Base-by-base conservation (phyloP, 2,888 invertebrate genomes). In the Allygus modestus region DNA sequence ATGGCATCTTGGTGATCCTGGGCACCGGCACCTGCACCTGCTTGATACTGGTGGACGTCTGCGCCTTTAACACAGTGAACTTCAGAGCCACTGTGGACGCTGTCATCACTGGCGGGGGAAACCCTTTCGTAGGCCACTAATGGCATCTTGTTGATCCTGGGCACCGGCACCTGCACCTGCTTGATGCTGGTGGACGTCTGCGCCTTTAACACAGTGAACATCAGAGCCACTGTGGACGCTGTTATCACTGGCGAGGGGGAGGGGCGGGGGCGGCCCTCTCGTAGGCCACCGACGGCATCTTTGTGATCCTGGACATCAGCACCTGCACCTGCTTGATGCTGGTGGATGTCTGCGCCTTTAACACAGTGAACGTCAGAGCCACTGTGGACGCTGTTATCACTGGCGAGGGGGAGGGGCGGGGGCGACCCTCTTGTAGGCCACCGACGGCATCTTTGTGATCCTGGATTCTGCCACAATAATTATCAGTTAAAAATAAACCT, bases 131-230 rank as follows among this genome's bases (percentile, higher is more conserved):
- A 51, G 1, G 79, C 26, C n/a, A 58, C 20, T 1, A 51, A 26
- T 17, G 75, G 37, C 37, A 83, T 43, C 41, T 75, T 73, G 33
- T 31, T 33, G 20, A 54, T 20, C 17, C 75, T 33, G 4, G 73
- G 51, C 20, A 41, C 75, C 4, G 83, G 83, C 15, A 83, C 83
- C 28, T 83, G 75, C 9, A 83, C 83, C 37, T 83, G 83, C 41
- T 83, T 83, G 73, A 83, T 83, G 20, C 83, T 83, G 26, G 83
- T 83, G 31, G 83, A 83, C 37, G 83, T 83, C 26, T 83, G 83
- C 51, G 83, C 83, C 83, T 83, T n/a, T 11, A 51, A 43, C 2
- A 23, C 20, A 75, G 4, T 17, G 51, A n/a, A n/a, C n/a, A n/a
- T n/a, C n/a, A n/a, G n/a, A n/a, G n/a, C n/a, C n/a, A n/a, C n/a